Evolutionary conservation across 2,797 vertebrate species (phyloP).

Genomic region (Eutrigla gurnardus): DNA sequence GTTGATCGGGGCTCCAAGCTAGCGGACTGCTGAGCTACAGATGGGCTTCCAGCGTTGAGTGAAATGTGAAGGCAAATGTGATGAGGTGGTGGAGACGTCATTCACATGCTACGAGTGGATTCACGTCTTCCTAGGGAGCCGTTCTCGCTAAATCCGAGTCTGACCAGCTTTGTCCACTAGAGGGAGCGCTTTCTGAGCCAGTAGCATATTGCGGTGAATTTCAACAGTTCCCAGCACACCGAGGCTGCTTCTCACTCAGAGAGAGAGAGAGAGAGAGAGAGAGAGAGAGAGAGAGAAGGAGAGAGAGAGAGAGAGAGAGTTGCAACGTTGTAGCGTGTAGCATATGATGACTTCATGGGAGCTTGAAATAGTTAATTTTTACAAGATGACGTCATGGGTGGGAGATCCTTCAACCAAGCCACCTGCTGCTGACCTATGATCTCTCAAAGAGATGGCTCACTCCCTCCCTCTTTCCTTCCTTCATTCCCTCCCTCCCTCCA

Average conservation of each 20-base stretch:
- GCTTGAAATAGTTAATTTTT: neutral
- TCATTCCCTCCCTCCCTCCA: too few relatives aligned
- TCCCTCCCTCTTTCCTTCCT: neutral
- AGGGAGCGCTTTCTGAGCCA: constrained; percentile 53
- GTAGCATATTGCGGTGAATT: constrained; percentile 21
- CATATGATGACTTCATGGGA: neutral
- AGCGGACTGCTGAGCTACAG: constrained; percentile 13
- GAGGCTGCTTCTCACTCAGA: neutral
- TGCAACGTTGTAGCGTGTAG: neutral
- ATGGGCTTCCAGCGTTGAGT: constrained; percentile 12
- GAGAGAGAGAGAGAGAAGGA: too few relatives aligned
- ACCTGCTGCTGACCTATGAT: constrained; percentile 26
- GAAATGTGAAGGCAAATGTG: constrained; percentile 37
- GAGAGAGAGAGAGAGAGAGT: too few relatives aligned
- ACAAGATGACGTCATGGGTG: neutral
- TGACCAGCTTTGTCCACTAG: constrained; percentile 62
- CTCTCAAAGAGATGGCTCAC: neutral
- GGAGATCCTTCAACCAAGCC: neutral
- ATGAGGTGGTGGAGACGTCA: constrained; percentile 79
- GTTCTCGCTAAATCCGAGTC: constrained; percentile 33
- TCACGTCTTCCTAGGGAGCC: constrained; percentile 66
- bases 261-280: too few relatives aligned
- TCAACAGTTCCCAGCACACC: neutral
- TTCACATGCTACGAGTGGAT: constrained; percentile 75
- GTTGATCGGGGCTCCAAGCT: constrained; percentile 21